These are phyloP conservation scores for Diadema setosum DNA, from an alignment of 35 echinoderm and acorn worm species.

Conservation along the genomic window DNA sequence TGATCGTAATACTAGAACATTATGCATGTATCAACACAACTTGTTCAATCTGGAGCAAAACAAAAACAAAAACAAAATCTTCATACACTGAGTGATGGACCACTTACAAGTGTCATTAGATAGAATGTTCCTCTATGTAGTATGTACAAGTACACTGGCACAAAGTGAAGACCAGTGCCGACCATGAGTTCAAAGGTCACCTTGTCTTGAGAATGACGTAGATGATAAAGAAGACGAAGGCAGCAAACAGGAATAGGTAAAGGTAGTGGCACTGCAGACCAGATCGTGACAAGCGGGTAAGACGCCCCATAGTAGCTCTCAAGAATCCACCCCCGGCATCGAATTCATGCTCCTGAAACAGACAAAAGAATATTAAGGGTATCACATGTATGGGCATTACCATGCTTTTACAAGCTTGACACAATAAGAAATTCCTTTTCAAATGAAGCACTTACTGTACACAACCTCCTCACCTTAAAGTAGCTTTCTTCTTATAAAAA, in stretches of 20 bases:
- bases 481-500: not conserved
- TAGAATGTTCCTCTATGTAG: too few relatives aligned
- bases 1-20: too few relatives aligned
- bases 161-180: too few relatives aligned
- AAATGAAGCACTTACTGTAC: not conserved
- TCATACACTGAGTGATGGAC: too few relatives aligned
- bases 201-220: constrained; percentile 71
- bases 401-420: too few relatives aligned
- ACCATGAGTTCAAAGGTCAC: constrained; percentile 47
- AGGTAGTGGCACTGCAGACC: constrained; percentile 75
- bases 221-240: constrained; percentile 88
- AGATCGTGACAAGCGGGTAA: constrained; percentile 44
- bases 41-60: too few relatives aligned
- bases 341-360: constrained; percentile 82
- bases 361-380: not conserved
- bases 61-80: too few relatives aligned
- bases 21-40: too few relatives aligned
- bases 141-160: too few relatives aligned
- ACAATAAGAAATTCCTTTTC: not conserved
- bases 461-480: not conserved
- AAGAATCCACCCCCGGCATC: constrained; percentile 62
- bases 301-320: constrained; percentile 62
- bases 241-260: constrained; percentile 79
- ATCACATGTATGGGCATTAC: not conserved
- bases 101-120: too few relatives aligned